Conservation (phyloP, 2,113 vertebrate species). For the Larimichthys polyactis region DNA sequence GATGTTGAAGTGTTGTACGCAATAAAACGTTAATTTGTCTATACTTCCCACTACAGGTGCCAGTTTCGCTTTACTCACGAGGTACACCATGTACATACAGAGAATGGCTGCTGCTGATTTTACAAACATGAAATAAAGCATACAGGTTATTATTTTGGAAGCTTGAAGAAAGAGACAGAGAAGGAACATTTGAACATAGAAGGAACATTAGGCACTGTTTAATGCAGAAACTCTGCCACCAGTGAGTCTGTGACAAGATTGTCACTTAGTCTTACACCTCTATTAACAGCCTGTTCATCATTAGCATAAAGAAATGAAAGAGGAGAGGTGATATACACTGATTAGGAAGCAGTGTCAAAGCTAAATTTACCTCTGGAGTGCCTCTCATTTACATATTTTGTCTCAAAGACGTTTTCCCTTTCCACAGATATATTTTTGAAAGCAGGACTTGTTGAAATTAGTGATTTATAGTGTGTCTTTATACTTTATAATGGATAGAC, state of each 20-base stretch:
- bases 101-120: not conserved
- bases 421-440: not conserved
- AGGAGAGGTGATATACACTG: not conserved
- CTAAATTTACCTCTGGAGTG: not conserved
- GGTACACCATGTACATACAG: not conserved
- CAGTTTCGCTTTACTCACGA: not conserved
- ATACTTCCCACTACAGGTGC: not conserved
- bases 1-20: not conserved
- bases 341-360: constrained; percentile 5
- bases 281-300: not conserved
- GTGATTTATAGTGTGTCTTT: not conserved
- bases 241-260: not conserved
- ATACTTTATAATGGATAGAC: not conserved
- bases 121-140: not conserved
- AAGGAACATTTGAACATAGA: not conserved
- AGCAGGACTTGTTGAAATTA: not conserved
- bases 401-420: not conserved
- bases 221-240: not conserved
- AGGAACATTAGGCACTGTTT: constrained; percentile 12
- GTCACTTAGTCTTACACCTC: constrained; percentile 2
- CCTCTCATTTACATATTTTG: constrained; percentile 1
- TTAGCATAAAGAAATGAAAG: constrained; percentile 22
- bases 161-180: not conserved
- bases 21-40: not conserved
- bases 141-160: not conserved